These are phyloP conservation scores for Dimorphilus gyrociliatus DNA, from an alignment of 2,888 invertebrate genomes.

Conservation along the genomic window DNA sequence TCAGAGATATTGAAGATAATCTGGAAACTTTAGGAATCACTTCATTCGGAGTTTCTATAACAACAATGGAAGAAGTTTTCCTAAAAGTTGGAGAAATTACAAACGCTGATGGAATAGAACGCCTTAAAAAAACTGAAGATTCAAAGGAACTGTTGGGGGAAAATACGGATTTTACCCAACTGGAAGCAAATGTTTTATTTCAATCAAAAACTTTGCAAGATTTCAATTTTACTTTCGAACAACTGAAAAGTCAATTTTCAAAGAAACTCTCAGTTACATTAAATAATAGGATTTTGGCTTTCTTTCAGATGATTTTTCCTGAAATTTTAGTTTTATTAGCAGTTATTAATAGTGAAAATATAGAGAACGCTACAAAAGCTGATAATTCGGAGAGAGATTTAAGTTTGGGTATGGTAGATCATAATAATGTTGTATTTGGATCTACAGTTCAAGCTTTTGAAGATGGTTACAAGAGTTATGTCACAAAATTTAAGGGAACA, in stretches of 20 bases:
- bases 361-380: no score
- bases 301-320: conserved; percentile 48
- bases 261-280: conserved; percentile 47
- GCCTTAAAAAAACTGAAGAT: no score
- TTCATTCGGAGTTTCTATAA: conserved; percentile 46
- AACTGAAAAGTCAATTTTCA: conserved; percentile 47
- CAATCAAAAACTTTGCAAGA: no score
- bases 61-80: conserved; percentile 45
- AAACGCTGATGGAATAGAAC: conserved; percentile 17
- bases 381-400: no score
- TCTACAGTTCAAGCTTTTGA: no score
- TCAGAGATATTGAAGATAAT: conserved; percentile 20
- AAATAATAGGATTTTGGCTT: conserved; percentile 41
- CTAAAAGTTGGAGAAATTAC: conserved; percentile 36
- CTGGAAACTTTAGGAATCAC: conserved; percentile 35
- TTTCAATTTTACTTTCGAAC: conserved; percentile 41
- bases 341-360: background rate
- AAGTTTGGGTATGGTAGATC: no score
- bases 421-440: no score
- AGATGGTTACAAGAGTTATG: no score
- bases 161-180: no score
- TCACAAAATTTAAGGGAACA: no score
- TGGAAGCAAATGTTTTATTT: no score
- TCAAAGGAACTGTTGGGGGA: no score
- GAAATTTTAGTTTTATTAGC: conserved; percentile 38